Base-by-base conservation (phyloP, 2,113 vertebrate species). In the Ceyx melanurus region DNA sequence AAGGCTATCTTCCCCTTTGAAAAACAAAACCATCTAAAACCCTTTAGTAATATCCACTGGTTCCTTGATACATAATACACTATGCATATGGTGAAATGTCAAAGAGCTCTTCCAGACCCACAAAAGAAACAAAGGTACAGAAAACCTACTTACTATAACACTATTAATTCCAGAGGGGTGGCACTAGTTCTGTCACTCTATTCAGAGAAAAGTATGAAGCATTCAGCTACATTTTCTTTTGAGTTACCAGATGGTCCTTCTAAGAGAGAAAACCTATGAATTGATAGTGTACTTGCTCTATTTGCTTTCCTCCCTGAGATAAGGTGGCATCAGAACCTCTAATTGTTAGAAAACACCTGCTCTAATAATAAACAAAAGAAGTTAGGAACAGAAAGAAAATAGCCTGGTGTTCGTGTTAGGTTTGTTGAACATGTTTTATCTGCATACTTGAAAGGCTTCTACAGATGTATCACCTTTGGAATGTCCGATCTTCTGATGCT, bases 291-390 rank as follows among this genome's bases (percentile, higher is more conserved):
- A 82, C 50, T 87, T 92, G 77, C 53, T 89, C 73, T 98, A 96
- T 98, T 98, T 98, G 95, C 97, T 97, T 98, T 96, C 95, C 92
- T 96, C 94, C 97, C 92, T 96, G 87, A 89, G 94, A 97, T 74
- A 84, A 94, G 93, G 92, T 97, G 96, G 92, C 95, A 96, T 95
- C 97, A 96, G 97, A 95, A 96, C 82, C 35, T 78, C 95, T 97
- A 96, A 97, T 94, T 97, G 95, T 96, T 97, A 93, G 96, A 97
- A 98, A 98, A 98, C 97, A 98, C 95, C 97, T 98, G 97, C 97
- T 98, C 97, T 89, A 95, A 85, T 97, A 97, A 98, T 96, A 97
- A 98, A 98, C 97, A 97, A 97, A 98, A 96, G 78, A 85, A 88
- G 25, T 89, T 90, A 78, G 79, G 62, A 75, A 95, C 76, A 96